These are phyloP conservation scores for Steinernema khuongi DNA, from an alignment of 1,140 invertebrate species.

Conservation along the genomic window DNA sequence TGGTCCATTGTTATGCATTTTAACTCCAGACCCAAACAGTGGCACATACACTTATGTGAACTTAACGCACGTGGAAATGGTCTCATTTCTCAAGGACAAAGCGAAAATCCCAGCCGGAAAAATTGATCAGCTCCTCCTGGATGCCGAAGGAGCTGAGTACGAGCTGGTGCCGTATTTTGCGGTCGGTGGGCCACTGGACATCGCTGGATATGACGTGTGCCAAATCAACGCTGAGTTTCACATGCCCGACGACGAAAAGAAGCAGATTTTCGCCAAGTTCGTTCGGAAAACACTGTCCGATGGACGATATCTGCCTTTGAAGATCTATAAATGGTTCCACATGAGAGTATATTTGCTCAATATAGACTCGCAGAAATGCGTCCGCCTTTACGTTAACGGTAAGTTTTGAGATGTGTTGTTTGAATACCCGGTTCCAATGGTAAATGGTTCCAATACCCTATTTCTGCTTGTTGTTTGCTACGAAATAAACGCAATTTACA, in stretches of 20 bases:
- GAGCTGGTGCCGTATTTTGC: neutral
- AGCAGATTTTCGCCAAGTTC: neutral
- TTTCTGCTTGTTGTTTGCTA: no score
- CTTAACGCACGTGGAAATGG: slow-evolving; percentile 3
- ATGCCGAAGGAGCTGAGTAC: slow-evolving; percentile 20
- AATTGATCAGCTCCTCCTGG: slow-evolving; percentile 3
- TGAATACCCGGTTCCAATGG: no score
- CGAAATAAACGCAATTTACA: no score
- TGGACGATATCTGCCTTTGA: neutral
- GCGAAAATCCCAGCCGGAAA: neutral
- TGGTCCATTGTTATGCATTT: neutral
- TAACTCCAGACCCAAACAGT: neutral
- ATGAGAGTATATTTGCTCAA: neutral
- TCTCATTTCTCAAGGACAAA: neutral
- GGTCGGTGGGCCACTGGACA: neutral
- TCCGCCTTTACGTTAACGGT: neutral
- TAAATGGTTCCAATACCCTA: no score
- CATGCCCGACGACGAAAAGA: neutral
- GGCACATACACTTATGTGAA: neutral
- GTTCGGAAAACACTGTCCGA: neutral
- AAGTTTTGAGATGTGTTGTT: no score
- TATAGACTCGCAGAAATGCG: neutral
- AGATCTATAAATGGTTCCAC: neutral
- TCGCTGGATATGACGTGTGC: neutral
- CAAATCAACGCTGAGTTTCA: slow-evolving; percentile 1